Base-by-base conservation (phyloP, 2,888 invertebrate genomes). In the Rhopalosiphum nymphaeae region DNA sequence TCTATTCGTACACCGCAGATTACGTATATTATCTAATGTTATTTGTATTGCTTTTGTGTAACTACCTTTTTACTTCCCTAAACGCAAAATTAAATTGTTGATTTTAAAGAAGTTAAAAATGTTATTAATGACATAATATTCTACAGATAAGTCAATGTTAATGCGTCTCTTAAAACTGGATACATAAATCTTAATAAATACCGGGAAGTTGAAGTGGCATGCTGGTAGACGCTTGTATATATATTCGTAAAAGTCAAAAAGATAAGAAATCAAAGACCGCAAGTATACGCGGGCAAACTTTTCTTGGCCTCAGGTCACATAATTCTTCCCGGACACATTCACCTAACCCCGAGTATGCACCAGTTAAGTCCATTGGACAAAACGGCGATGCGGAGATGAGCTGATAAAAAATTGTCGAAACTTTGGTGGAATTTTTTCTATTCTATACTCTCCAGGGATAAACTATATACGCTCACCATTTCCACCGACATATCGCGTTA, bases 401-500 rank as follows among this genome's bases (percentile, higher is more conserved):
- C 93, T 56, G 93, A 93, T 93, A 93, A 93, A 93, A 93, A 93
- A 93, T 84, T 89, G 89, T 84, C 89, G 56, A 93, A 93, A 93
- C 93, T 93, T 84, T 56, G 89, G 44, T 9, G 57, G 46, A 84
- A 93, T 84, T 93, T 93, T 89, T 86, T n/a, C 86, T 36, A 42
- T 53, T 29, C 29, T 25, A 56, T 42, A n/a, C 86, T 36, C n/a
- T 86, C 57, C 11, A 16, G 29, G 56, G 78, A 89, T 89, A 93
- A 53, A 92, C 87, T 36, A 21, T 88, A 49, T 67, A 67, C 42
- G 42, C 92, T 87, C 49, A 42, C 61, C 49, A 29, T 67, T 67
- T 67, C 49, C 44, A 49, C 42, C 88, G 88, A 78, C 88, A 16
- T 67, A 42, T 49, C 89, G 57, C 89, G 93, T 84, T 78, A 93